These are phyloP conservation scores for Tringa solitaria DNA, from an alignment of 2,113 vertebrate species.

Conservation along the genomic window DNA sequence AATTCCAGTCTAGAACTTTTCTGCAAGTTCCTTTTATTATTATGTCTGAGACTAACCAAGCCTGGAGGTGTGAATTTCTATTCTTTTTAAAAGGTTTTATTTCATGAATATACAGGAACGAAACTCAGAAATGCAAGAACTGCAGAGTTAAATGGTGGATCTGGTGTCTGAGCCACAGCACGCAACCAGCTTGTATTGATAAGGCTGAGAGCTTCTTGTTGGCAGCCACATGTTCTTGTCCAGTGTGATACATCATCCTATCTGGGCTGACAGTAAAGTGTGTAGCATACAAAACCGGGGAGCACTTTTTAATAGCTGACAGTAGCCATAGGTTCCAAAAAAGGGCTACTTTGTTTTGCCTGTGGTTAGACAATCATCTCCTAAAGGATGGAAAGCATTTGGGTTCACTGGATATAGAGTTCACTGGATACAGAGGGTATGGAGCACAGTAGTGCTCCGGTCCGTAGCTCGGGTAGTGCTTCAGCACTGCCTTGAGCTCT, in stretches of 20 bases:
- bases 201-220: not conserved
- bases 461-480: not conserved
- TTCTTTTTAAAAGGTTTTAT: not conserved
- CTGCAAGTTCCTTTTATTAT: not conserved
- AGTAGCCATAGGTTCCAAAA: not conserved
- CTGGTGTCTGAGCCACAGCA: not conserved
- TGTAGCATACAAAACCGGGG: not conserved
- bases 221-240: not conserved
- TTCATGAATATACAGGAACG: not conserved
- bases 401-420: not conserved
- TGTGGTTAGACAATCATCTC: not conserved
- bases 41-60: not conserved
- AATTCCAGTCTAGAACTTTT: constrained; percentile 49
- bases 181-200: not conserved
- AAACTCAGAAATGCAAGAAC: not conserved
- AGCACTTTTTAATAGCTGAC: not conserved
- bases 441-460: not conserved
- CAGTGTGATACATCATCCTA: not conserved
- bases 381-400: not conserved
- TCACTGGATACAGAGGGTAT: not conserved
- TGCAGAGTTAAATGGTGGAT: not conserved
- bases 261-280: not conserved
- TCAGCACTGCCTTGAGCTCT: not conserved
- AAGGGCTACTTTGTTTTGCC: not conserved
- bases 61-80: not conserved